These are phyloP conservation scores for Mactra quadrangularis DNA, from an alignment of 1,140 invertebrate species.

Conservation along the genomic window DNA sequence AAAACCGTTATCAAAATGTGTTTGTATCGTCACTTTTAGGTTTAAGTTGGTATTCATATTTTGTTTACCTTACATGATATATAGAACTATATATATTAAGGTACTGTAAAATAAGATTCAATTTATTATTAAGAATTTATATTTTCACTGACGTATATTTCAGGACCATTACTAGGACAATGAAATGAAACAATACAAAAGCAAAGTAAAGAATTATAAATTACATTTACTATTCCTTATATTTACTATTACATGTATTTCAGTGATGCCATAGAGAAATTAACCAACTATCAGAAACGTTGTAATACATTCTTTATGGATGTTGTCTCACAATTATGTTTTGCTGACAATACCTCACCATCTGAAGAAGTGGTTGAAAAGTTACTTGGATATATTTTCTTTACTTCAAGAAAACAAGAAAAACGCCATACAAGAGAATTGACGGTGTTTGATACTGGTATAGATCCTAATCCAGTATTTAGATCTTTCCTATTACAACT, in stretches of 20 bases:
- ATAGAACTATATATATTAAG: too few species aligned
- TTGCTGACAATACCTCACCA: slow-evolving; percentile 68
- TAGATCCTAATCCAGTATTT: slow-evolving; percentile 74
- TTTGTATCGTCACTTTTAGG: too few species aligned
- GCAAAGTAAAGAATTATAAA: too few species aligned
- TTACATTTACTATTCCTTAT: neutral
- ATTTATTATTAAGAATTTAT: too few species aligned
- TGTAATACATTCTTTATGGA: slow-evolving; percentile 76
- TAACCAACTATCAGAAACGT: slow-evolving; percentile 51
- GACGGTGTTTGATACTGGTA: slow-evolving; percentile 65
- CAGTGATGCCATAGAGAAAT: slow-evolving; percentile 10
- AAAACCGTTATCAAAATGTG: too few species aligned
- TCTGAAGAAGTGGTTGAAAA: slow-evolving; percentile 64
- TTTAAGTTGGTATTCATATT: too few species aligned
- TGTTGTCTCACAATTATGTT: slow-evolving; percentile 75
- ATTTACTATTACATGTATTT: too few species aligned
- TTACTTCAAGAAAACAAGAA: slow-evolving; percentile 21
- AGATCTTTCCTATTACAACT: slow-evolving; percentile 73
- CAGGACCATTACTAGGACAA: too few species aligned
- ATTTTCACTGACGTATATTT: too few species aligned
- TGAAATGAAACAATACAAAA: too few species aligned
- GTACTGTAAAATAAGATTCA: too few species aligned
- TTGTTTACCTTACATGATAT: too few species aligned
- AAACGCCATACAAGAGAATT: slow-evolving; percentile 58
- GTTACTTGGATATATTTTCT: slow-evolving; percentile 69